Base-by-base conservation (phyloP, 2,888 invertebrate species). In the Amaurobius ferox region DNA sequence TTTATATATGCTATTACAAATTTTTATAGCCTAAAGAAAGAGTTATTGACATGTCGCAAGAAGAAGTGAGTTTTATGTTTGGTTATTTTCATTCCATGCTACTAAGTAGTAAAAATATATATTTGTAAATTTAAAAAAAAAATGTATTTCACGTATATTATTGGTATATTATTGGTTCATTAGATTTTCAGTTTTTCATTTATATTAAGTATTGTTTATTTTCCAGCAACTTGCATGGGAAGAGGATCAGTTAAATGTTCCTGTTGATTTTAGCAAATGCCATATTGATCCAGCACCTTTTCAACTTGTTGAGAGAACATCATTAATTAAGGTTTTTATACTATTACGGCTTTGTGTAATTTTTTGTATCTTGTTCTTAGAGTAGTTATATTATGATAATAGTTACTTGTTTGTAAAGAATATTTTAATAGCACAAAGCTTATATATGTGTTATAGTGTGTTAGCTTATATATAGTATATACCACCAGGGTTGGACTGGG, bases 261-360 rank as follows among this genome's bases (percentile, higher is more conserved):
- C 86, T 44, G 90, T 91, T 30, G 91, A 92, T 88, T 91, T 92
- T 89, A 90, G 90, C 29, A 89, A 90, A 1, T 90, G 91, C 73
- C 96, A 96, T 91, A 96, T 99, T 86, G 99, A 99, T 92, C 98
- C 98, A 0, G 97, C 99, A 39, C 99, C 99, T 11, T 99, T 99
- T 93, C 99, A 99, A 91, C 71, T 93, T 98, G 88, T 89, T 32
- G 88, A 89, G 76, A 78, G 88, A 73, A 89, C 89, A 7, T 88
- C 88, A 11, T 67, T 89, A 35, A 87, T 89, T 62, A 89, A 89
- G 80, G 89, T 89, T 79, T n/a, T n/a, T n/a, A n/a, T n/a, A n/a
- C n/a, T n/a, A n/a, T n/a, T n/a, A n/a, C n/a, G n/a, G n/a, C n/a
- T n/a, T n/a, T n/a, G n/a, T n/a, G n/a, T n/a, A n/a, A n/a, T n/a